These are phyloP conservation scores for Ichneumoninae sp. DNA, from an alignment of 2,888 invertebrate genomes.

Conservation along the genomic window DNA sequence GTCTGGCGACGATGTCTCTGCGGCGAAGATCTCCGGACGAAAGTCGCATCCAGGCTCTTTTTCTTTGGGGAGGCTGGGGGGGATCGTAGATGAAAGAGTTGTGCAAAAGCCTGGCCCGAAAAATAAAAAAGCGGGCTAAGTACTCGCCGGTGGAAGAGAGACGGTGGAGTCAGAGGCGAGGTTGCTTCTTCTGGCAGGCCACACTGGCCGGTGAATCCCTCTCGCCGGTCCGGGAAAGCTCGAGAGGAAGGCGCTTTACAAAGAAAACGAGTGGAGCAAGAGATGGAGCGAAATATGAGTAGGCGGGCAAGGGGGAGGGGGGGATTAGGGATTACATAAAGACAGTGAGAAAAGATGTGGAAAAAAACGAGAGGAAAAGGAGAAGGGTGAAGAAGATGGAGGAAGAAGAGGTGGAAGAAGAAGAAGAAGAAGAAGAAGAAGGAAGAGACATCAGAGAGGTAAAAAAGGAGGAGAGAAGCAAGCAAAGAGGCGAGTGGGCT, in stretches of 20 bases:
- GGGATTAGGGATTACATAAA: slow-evolving; percentile 43
- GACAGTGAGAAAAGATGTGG: slow-evolving; percentile 45
- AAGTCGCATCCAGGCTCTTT: slow-evolving; percentile 55
- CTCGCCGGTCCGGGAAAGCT: slow-evolving; percentile 33
- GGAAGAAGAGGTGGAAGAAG: slow-evolving; percentile 13
- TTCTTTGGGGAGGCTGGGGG: slow-evolving; percentile 32
- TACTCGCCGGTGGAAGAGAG: slow-evolving; percentile 53
- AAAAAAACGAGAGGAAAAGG: slow-evolving; percentile 32
- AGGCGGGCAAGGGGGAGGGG: slow-evolving; percentile 22
- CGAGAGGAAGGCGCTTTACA: slow-evolving; percentile 44
- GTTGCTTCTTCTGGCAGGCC: slow-evolving; percentile 41
- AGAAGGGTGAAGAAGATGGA: slow-evolving; percentile 27
- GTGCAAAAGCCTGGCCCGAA: slow-evolving; percentile 57
- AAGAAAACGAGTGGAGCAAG: slow-evolving; percentile 27
- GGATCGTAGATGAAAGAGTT: slow-evolving; percentile 67
- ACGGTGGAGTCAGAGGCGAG: slow-evolving; percentile 19
- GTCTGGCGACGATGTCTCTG: slow-evolving; percentile 56
- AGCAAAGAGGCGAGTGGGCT: slow-evolving; percentile 48
- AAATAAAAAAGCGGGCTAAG: slow-evolving; percentile 66
- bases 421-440: slow-evolving; percentile 26
- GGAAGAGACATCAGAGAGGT: slow-evolving; percentile 40
- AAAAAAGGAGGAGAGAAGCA: slow-evolving; percentile 35
- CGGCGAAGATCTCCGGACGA: slow-evolving; percentile 50
- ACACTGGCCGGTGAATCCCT: slow-evolving; percentile 21
- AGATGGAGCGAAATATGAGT: slow-evolving; percentile 43